These are phyloP conservation scores for Burhinus bistriatus DNA, from an alignment of 2,113 vertebrate species.

Conservation along the genomic window DNA sequence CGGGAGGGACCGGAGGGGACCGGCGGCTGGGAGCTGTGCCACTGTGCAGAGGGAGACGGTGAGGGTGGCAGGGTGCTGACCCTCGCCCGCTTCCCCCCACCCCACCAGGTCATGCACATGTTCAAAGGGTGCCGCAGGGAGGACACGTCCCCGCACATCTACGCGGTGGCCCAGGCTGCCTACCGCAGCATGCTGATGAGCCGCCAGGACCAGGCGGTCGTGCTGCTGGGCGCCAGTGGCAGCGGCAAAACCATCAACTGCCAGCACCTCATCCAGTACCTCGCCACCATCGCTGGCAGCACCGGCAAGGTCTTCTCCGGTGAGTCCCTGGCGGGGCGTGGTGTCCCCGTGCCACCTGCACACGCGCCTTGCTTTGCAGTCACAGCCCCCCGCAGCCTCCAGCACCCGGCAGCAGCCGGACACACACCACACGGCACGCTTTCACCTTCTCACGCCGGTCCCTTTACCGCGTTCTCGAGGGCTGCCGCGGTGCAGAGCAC, in stretches of 20 bases:
- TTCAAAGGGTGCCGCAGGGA: constrained; percentile 95
- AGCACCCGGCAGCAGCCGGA: rapidly evolving
- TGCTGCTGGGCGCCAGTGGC: constrained; percentile 89
- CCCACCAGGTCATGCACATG: constrained; percentile 94
- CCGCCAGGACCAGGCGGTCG: constrained; percentile 91
- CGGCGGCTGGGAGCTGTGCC: background rate
- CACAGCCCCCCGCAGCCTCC: background rate
- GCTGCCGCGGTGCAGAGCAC: rapidly evolving
- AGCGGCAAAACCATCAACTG: constrained; percentile 95
- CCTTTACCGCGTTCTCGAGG: rapidly evolving
- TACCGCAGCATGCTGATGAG: constrained; percentile 92
- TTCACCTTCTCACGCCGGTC: background rate
- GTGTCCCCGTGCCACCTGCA: rapidly evolving
- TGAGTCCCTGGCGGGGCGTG: background rate
- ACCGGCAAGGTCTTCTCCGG: constrained; percentile 92
- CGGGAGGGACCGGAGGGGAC: rapidly evolving
- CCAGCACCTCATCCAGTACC: constrained; percentile 93
- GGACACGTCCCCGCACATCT: constrained; percentile 91
- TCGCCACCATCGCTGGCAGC: constrained; percentile 90
- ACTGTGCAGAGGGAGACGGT: rapidly evolving
- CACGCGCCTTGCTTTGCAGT: background rate
- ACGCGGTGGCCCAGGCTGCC: constrained; percentile 89
- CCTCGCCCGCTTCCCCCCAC: rapidly evolving
- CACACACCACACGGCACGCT: rapidly evolving
- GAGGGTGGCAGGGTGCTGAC: background rate